Evolutionary conservation across 2,888 invertebrate genomes (phyloP), one percentile per base, ranked within the genome.

Genomic region (Melieria picta): DNA sequence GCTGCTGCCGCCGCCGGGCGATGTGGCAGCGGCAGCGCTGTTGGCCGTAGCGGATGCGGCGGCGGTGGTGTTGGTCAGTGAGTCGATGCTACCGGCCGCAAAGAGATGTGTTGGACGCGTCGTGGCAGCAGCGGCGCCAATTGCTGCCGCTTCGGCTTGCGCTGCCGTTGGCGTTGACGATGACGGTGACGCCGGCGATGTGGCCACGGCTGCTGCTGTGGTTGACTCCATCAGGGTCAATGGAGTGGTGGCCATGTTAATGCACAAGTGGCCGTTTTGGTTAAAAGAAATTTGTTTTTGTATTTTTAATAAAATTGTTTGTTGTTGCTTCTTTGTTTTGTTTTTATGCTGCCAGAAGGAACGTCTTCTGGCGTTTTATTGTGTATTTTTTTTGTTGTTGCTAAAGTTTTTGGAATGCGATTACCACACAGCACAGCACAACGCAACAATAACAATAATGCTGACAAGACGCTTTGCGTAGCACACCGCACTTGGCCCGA

Each of bases 61-160:
- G 47, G 55, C 72, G 67, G 61, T 13, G 7, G 76, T 72, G 60
- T 76, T 72, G 60, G 72, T 63, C 42, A 62, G 47, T 50, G 72
- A 69, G 57, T 55, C 64, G 13, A 55, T 63, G 42, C 62, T 48
- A 13, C 69, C 62, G 13, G 74, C 69, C 62, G 47, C 62, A 50
- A 46, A 57, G n/a, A 62, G 62, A 46, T 48, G 69, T 60, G 43
- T 47, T 16, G 6, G 77, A 75, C 11, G 57, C 55, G 6, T 45
- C 69, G 60, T 65, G 70, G n/a, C 72, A 58, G 61, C n/a, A 57
- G 61, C 74, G 13, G 74, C 6, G 56, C 64, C 72, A 5, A 55
- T 9, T 58, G 60, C 75, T 7, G 64, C 7, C 16, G 50, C 9
- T 50, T 13, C 16, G 57, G 57, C 1, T 57, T 13, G 9, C 5